A percentile compares a stretch with the other conserved stretches of the same genome.
These are phyloP conservation scores for Brenthis daphne DNA, from an alignment of 2,888 invertebrate genomes.

Conservation along the genomic window DNA sequence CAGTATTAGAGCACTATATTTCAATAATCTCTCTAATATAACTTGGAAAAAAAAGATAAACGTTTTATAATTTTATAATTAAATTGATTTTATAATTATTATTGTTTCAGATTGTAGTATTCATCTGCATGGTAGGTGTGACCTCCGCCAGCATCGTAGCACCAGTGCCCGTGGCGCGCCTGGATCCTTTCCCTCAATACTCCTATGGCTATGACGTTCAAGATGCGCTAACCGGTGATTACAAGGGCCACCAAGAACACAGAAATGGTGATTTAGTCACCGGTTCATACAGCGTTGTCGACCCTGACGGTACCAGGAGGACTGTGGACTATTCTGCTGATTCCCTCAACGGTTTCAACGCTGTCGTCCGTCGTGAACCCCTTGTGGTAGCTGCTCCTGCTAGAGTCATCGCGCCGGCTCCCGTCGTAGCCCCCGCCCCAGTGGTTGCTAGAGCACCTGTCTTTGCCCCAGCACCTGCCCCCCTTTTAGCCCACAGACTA, in stretches of 20 bases:
- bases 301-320: slow-evolving; percentile 81
- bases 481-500: slow-evolving; percentile 58
- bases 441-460: slow-evolving; percentile 49
- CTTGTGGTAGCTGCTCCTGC: slow-evolving; percentile 56
- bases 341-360: slow-evolving; percentile 81
- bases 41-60: not conserved
- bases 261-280: slow-evolving; percentile 82
- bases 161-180: slow-evolving; percentile 62
- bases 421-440: slow-evolving; percentile 51
- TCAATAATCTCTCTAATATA: not conserved
- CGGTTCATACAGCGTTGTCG: slow-evolving; percentile 80
- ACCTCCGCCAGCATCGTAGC: slow-evolving; percentile 66
- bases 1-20: no score
- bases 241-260: slow-evolving; percentile 81
- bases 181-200: slow-evolving; percentile 79
- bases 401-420: slow-evolving; percentile 54
- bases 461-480: slow-evolving; percentile 45
- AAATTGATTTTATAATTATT: not conserved
- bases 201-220: slow-evolving; percentile 83
- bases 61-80: not conserved
- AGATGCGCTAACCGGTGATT: slow-evolving; percentile 82
- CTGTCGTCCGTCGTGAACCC: slow-evolving; percentile 81
- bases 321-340: slow-evolving; percentile 82
- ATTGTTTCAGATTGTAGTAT: slow-evolving; percentile 73
- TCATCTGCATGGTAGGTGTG: slow-evolving; percentile 68